Evolutionary conservation across 30 jellyfish, hydroid and myxozoan genomes (phyloP), one percentile per base, ranked within the genome.

Genomic region (Calvadosia cruxmelitensis): DNA sequence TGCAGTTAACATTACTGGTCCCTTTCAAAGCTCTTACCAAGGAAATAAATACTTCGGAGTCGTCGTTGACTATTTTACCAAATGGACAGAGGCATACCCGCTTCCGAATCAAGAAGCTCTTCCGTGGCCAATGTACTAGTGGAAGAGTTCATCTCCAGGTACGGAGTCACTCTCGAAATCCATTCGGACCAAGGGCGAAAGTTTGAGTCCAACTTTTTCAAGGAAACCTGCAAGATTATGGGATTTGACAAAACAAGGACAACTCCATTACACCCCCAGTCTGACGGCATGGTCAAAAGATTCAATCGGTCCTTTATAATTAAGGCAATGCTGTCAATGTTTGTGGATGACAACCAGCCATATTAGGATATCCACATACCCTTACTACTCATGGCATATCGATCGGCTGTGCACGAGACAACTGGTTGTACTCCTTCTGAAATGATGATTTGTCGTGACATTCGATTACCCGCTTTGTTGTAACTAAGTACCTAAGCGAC

Each of bases 361-460:
- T 10, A 42, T 42, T 42, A 20, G 57, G 57, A 42, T 42, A 42
- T 20, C 15, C 57, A 42, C 20, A 10, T 42, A 42, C 57, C 57
- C 10, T 42, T 42, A 42, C 57, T 42, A 20, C 57, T 42, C 10
- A 42, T 42, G 57, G 57, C 57, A 5, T 42, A 42, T 42, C 57
- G 57, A 42, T 42, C 57, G 10, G 57, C 57, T 5, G 57, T 42
- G 57, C 57, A 42, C 57, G 57, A 42, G 20, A 42, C 57, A 42
- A 42, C 57, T 42, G 57, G 20, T 20, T 42, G 57, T 42, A 20
- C n/a, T n/a, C 57, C 57, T 5, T 42, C 15, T 20, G 57, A 42
- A 20, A 42, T 42, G 57, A 42, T 42, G 57, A 5, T 42, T 5
- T 10, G 57, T 42, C 57, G 57, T 20, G 20, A 42, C 57, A 42